Conservation (phyloP, 2,797 vertebrate species). For the Lepilemur ruficaudatus region DNA sequence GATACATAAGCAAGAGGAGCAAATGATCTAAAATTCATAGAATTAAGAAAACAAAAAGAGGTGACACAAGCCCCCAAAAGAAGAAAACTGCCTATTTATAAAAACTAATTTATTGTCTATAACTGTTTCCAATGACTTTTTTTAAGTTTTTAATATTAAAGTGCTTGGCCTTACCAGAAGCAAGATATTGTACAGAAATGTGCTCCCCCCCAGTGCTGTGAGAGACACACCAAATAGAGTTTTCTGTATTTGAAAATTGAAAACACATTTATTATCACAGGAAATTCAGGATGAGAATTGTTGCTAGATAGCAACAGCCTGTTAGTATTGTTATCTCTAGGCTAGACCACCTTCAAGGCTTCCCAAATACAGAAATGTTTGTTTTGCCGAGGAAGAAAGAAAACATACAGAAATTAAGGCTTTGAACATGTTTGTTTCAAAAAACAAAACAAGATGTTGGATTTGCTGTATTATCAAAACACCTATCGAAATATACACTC, state of each 20-base stretch:
- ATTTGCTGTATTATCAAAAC: not conserved
- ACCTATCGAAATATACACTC: not conserved
- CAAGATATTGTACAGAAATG: not conserved
- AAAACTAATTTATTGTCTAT: slow-evolving; percentile 58
- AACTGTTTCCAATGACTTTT: slow-evolving; percentile 70
- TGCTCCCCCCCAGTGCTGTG: not conserved
- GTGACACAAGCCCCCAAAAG: slow-evolving; percentile 57
- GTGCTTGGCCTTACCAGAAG: not conserved
- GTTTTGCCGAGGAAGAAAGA: not conserved
- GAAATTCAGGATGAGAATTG: not conserved
- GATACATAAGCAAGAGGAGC: not conserved
- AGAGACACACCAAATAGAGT: not conserved
- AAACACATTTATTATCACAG: not conserved
- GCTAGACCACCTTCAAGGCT: not conserved
- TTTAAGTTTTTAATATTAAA: slow-evolving; percentile 12
- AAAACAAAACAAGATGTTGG: not conserved
- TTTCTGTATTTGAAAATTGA: not conserved
- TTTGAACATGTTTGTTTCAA: not conserved
- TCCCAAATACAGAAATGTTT: not conserved
- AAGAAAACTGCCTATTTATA: slow-evolving; percentile 31
- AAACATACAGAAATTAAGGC: not conserved
- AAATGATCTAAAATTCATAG: slow-evolving; percentile 70
- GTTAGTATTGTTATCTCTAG: not conserved
- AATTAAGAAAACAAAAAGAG: slow-evolving; percentile 69
- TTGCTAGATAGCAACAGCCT: not conserved